These are phyloP conservation scores for Masticophis lateralis DNA, from an alignment of 2,797 vertebrate species.

Conservation along the genomic window DNA sequence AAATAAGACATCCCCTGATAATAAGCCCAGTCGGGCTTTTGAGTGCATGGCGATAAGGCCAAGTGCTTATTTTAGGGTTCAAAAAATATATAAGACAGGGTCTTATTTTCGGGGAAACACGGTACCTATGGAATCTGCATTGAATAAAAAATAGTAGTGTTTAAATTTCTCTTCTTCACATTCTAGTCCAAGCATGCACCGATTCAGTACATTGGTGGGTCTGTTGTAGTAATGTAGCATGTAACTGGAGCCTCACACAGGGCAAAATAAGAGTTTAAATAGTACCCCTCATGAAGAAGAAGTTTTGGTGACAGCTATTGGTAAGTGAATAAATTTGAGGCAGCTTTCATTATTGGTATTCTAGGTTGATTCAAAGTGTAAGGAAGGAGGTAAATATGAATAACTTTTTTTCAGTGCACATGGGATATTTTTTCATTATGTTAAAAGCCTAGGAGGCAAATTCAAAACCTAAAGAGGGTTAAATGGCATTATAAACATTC, in stretches of 20 bases:
- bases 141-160: not conserved
- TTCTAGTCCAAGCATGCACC: not conserved
- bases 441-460: constrained; percentile 21
- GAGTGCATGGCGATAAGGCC: too few species aligned
- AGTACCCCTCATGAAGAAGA: not conserved
- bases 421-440: constrained; percentile 13
- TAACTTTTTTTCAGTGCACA: not conserved
- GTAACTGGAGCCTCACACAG: not conserved
- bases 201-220: not conserved
- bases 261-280: not conserved
- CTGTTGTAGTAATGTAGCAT: not conserved
- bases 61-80: too few species aligned
- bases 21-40: too few species aligned
- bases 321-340: too few species aligned
- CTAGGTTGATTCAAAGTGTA: not conserved
- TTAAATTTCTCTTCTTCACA: not conserved
- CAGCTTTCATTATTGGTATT: too few species aligned
- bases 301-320: not conserved
- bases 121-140: not conserved
- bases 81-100: too few species aligned
- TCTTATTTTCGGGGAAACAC: too few species aligned
- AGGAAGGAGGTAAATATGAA: not conserved
- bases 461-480: constrained; percentile 14
- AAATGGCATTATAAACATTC: constrained; percentile 21
- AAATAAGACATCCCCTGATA: too few species aligned